These are phyloP conservation scores for Acanthurus tractus DNA, from an alignment of 2,797 vertebrate genomes.

Conservation along the genomic window DNA sequence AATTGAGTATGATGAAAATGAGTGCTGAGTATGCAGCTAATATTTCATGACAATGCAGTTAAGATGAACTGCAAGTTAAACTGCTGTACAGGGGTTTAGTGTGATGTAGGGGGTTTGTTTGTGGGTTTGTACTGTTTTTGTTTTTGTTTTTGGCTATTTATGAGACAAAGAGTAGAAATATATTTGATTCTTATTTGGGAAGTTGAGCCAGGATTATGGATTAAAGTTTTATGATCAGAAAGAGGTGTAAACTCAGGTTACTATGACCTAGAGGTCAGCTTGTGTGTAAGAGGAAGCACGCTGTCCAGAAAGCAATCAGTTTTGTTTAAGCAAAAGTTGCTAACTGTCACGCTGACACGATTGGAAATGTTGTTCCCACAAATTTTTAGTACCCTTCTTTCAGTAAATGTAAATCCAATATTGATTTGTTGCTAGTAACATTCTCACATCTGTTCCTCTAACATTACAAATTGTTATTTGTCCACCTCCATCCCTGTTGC, in stretches of 20 bases:
- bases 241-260: neutral
- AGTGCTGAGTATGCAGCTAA: constrained; percentile 75
- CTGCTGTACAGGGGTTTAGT: constrained; percentile 35
- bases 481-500: constrained; percentile 3
- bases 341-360: neutral
- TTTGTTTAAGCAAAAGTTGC: constrained; percentile 17
- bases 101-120: constrained; percentile 5
- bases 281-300: neutral
- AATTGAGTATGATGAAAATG: constrained; percentile 74
- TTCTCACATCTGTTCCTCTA: constrained; percentile 10
- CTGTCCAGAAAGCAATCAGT: neutral
- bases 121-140: constrained; percentile 3
- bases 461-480: constrained; percentile 26
- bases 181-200: neutral
- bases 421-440: constrained; percentile 43
- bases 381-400: constrained; percentile 24
- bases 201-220: neutral
- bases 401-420: constrained; percentile 14
- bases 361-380: constrained; percentile 3
- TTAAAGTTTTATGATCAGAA: constrained; percentile 6
- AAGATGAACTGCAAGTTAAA: constrained; percentile 53
- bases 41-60: constrained; percentile 76
- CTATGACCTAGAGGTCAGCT: neutral
- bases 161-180: neutral
- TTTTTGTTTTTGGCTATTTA: constrained; percentile 1